Percentiles rank a stretch among this genome's conserved stretches.
phyloP scores from a whole-genome alignment of 2,113 vertebrate species.

The Mus musculus region GRCm39 chr16:6592501-6593000 shows the following conservation, averaged over 20 bases:
- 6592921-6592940: background rate
- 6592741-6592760: background rate
- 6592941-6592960: background rate
- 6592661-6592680: background rate
- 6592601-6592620: background rate
- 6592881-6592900: background rate
- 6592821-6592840: background rate
- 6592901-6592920: background rate
- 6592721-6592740: background rate
- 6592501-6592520: background rate
- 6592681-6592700: background rate
- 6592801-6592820: background rate
- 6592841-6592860: background rate
- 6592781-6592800: background rate
- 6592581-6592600: background rate
- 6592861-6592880: background rate
- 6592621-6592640: background rate
- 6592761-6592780: background rate
- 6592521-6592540: background rate
- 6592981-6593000: background rate
- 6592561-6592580: background rate
- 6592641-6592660: background rate
- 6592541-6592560: background rate
- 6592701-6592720: background rate
- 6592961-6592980: background rate